Percentiles rank a stretch among this genome's conserved stretches.
Conservation (phyloP, 2,888 invertebrate species). For the Axea sp. region DNA sequence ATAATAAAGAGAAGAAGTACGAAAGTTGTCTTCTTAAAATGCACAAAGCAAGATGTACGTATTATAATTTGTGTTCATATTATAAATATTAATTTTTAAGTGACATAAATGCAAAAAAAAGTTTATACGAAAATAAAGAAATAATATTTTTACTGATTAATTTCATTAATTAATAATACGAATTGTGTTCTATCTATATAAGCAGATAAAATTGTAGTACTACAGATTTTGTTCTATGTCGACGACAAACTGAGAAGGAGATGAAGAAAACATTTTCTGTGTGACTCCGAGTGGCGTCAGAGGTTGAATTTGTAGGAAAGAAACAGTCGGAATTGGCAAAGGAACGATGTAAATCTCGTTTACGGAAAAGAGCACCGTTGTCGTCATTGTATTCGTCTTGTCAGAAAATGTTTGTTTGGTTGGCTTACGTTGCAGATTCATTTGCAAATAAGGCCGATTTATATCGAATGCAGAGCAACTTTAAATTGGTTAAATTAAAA, state of each 20-base stretch:
- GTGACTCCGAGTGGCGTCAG: constrained; percentile 43
- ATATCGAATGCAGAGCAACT: constrained; percentile 70
- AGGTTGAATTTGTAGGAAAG: constrained; percentile 43
- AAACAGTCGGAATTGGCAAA: constrained; percentile 40
- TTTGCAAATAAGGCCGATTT: constrained; percentile 75
- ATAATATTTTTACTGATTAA: too few relatives aligned
- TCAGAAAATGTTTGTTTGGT: constrained; percentile 26
- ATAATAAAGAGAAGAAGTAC: too few relatives aligned
- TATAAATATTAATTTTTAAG: too few relatives aligned
- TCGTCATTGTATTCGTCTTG: constrained; percentile 21
- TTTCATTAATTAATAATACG: too few relatives aligned
- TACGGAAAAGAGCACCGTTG: constrained; percentile 37
- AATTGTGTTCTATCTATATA: too few relatives aligned
- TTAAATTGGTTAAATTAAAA: constrained; percentile 65
- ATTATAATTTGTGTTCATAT: too few relatives aligned
- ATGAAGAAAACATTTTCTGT: constrained; percentile 54
- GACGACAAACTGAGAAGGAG: constrained; percentile 12
- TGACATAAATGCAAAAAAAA: too few relatives aligned
- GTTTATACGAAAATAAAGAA: too few relatives aligned
- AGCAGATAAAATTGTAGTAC: constrained; percentile 51
- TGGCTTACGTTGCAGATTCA: constrained; percentile 66
- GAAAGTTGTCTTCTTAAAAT: too few relatives aligned
- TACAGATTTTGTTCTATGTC: constrained; percentile 44
- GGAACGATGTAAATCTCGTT: constrained; percentile 58
- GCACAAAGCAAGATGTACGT: too few relatives aligned